Conservation (phyloP, 2,888 invertebrate genomes). For the Suillia variegata region DNA sequence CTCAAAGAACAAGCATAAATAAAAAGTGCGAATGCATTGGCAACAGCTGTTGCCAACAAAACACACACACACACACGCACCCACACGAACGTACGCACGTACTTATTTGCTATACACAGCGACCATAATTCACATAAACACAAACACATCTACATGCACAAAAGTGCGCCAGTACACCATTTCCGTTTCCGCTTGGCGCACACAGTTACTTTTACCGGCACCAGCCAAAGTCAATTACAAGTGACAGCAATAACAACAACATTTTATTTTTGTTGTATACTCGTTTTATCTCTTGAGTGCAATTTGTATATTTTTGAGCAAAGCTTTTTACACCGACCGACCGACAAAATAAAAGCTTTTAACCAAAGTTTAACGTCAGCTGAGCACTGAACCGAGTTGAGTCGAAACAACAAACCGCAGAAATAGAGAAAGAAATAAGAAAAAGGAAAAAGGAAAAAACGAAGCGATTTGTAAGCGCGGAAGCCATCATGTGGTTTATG, state of each 20-base stretch:
- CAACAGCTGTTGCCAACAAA: slow-evolving; percentile 1
- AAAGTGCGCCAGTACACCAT: background rate
- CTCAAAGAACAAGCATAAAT: no score
- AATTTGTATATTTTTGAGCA: background rate
- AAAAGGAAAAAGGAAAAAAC: no score
- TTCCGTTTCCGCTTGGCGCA: slow-evolving; percentile 15
- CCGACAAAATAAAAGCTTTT: background rate
- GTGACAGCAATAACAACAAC: no score
- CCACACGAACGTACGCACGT: background rate
- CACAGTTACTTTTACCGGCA: background rate
- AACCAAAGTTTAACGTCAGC: background rate
- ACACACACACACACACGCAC: no score
- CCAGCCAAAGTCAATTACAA: background rate
- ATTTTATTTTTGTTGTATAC: no score
- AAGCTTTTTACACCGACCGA: background rate
- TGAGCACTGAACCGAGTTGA: background rate
- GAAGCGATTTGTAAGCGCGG: no score
- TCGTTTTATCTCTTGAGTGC: background rate
- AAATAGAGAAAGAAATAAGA: no score
- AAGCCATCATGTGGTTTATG: background rate
- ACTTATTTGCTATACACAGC: no score
- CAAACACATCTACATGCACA: background rate
- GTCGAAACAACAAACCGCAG: background rate
- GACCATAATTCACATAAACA: no score
- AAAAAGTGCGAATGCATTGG: no score